Evolutionary conservation across 2,113 vertebrate genomes (phyloP).

Genomic region (Archocentrus centrarchus): DNA sequence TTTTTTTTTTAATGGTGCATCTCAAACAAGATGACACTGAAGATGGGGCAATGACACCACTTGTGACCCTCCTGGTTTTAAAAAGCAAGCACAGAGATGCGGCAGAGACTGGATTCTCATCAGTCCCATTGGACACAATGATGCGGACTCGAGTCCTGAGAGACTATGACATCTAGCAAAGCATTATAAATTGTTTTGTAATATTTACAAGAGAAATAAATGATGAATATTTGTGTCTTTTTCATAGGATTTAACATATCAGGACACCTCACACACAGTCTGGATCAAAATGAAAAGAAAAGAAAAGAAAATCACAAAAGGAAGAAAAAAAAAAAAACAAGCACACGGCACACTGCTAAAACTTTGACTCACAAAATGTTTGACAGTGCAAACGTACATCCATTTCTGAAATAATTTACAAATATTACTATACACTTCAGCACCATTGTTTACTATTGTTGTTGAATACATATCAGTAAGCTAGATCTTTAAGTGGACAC

Average conservation of each 20-base stretch:
- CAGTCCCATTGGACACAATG: conserved; percentile 46
- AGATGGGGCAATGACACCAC: conserved; percentile 31
- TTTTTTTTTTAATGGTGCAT: neutral
- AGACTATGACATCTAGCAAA: conserved; percentile 69
- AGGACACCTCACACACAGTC: conserved; percentile 64
- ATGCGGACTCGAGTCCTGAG: conserved; percentile 65
- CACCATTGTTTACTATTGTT: conserved; percentile 84
- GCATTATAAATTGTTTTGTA: conserved; percentile 44
- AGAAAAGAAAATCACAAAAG: conserved; percentile 27
- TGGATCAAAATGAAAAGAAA: conserved; percentile 54
- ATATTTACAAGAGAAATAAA: conserved; percentile 76
- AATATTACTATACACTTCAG: conserved; percentile 83
- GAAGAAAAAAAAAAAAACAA: conserved; percentile 46
- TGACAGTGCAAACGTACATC: conserved; percentile 80
- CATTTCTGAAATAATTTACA: conserved; percentile 82
- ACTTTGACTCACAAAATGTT: conserved; percentile 76
- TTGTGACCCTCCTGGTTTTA: conserved; percentile 53
- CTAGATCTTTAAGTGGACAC: conserved; percentile 62
- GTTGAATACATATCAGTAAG: conserved; percentile 78
- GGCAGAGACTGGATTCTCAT: conserved; percentile 54
- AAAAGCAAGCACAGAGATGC: conserved; percentile 50
- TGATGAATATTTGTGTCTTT: conserved; percentile 48
- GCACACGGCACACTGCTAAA: conserved; percentile 74
- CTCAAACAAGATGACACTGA: conserved; percentile 15
- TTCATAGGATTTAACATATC: conserved; percentile 47